Evolutionary conservation across 2,888 invertebrate genomes (phyloP).

Genomic region (Saturnia pavonia): DNA sequence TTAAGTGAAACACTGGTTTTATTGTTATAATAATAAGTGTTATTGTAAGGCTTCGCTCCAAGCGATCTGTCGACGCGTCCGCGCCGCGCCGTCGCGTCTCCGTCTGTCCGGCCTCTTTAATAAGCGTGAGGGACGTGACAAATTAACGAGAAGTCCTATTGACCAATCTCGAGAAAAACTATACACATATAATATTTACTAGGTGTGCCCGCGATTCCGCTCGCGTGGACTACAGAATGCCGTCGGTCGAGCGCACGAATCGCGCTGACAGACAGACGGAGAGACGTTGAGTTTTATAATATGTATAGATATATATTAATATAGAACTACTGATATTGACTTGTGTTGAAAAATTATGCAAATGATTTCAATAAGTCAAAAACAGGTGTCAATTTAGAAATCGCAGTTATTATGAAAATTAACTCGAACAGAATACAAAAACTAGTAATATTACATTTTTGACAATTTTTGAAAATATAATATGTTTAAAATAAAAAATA

Average conservation of each 20-base stretch:
- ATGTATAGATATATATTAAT: not conserved
- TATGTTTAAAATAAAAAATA: too few relatives aligned
- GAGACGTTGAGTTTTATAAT: too few relatives aligned
- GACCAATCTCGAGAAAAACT: not conserved
- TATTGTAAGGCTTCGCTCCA: not conserved
- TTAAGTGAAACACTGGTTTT: not conserved
- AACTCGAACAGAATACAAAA: not conserved
- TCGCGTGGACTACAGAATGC: too few relatives aligned
- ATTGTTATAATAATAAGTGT: not conserved
- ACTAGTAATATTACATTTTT: not conserved
- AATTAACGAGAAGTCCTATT: conserved; percentile 4
- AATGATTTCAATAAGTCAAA: not conserved
- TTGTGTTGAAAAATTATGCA: not conserved
- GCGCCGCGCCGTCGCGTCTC: too few relatives aligned
- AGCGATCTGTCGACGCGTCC: not conserved
- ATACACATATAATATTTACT: too few relatives aligned
- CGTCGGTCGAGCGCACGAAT: too few relatives aligned
- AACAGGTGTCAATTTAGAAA: not conserved
- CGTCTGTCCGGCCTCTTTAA: not conserved
- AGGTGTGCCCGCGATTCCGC: too few relatives aligned
- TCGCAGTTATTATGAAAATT: not conserved
- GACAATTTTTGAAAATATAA: too few relatives aligned
- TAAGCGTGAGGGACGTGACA: not conserved
- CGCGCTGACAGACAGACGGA: too few relatives aligned
- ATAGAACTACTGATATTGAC: not conserved